Base-by-base conservation (phyloP, 53 echinoderm and acorn worm genomes). In the Pentamera pediparva region DNA sequence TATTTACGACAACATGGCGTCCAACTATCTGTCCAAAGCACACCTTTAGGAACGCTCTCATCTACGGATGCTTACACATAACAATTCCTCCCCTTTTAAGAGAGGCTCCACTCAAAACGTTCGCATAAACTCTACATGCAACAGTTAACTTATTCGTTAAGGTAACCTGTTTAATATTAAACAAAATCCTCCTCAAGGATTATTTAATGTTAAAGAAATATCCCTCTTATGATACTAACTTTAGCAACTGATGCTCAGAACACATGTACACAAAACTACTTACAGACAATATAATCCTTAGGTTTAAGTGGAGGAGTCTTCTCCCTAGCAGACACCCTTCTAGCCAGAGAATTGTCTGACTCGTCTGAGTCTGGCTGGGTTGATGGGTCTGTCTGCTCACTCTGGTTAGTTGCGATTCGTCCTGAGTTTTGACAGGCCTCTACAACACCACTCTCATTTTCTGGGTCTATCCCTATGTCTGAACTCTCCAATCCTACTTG, bases 71-170 rank as follows among this genome's bases (percentile, higher is more conserved):
- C 47, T 54, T 22, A 54, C 25, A 54, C 54, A 54, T 15, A 9
- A 54, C 54, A 54, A 54, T 54, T 54, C 54, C 54, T 54, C 54
- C 54, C 54, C 54, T 18, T 54, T 45, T 45, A 45, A n/a, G 12
- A n/a, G n/a, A 45, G n/a, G n/a, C 47, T 15, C n/a, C n/a, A n/a
- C n/a, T n/a, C n/a, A n/a, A n/a, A n/a, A n/a, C n/a, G n/a, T n/a
- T n/a, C n/a, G n/a, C n/a, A n/a, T n/a, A n/a, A n/a, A n/a, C n/a
- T n/a, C n/a, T n/a, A n/a, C n/a, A n/a, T n/a, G n/a, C n/a, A n/a
- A n/a, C n/a, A n/a, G n/a, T n/a, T n/a, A n/a, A n/a, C n/a, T n/a
- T n/a, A n/a, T n/a, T n/a, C n/a, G n/a, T n/a, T n/a, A n/a, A n/a
- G n/a, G n/a, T n/a, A n/a, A n/a, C n/a, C n/a, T n/a, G n/a, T n/a